Base-by-base conservation (phyloP, 2,888 invertebrate genomes). In the Mimachlamys varia region DNA sequence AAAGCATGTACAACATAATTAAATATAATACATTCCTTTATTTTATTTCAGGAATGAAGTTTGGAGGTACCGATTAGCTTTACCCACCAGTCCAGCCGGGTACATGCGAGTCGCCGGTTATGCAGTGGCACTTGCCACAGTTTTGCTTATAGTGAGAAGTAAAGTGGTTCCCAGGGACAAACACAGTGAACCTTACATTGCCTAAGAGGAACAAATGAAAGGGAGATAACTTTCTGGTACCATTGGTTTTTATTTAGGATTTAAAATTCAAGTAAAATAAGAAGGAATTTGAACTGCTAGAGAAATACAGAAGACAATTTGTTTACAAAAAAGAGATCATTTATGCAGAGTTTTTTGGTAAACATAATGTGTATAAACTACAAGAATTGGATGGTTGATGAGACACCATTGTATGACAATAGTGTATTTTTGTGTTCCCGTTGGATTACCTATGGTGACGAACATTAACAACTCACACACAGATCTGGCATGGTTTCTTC, bases 41-140 rank as follows among this genome's bases (percentile, higher is more conserved):
- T 76, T 76, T 76, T 19, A 33, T 76, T 76, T 76, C 76, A 76
- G 76, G 76, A 76, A 76, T 76, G 76, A 76, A 76, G 76, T 76
- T 12, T 76, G 76, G 76, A 27, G 76, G 33, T 76, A 33, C 27
- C 76, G 76, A 10, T 0, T 33, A 27, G 7, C 12, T 33, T 19
- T 22, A 5, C 27, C 27, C 7, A 76, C 76, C 12, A 33, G 13
- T 15, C 2, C 0, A 76, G 4, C 7, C 15, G 76, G 76, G 0
- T 76, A 76, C 33, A 5, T 76, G 76, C 27, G 76, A 76, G 4
- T 76, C 10, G 1, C 33, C 12, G 76, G 33, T 10, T 76, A 76
- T 13, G 76, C 76, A 33, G 76, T 33, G 3, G 33, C 33, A 12
- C 0, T 7, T 76, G 76, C 22, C 7, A 12, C 27, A 76, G 12